phyloP scores from a whole-genome alignment of 1,140 invertebrate species.

The Matsumurasca onukii region DNA sequence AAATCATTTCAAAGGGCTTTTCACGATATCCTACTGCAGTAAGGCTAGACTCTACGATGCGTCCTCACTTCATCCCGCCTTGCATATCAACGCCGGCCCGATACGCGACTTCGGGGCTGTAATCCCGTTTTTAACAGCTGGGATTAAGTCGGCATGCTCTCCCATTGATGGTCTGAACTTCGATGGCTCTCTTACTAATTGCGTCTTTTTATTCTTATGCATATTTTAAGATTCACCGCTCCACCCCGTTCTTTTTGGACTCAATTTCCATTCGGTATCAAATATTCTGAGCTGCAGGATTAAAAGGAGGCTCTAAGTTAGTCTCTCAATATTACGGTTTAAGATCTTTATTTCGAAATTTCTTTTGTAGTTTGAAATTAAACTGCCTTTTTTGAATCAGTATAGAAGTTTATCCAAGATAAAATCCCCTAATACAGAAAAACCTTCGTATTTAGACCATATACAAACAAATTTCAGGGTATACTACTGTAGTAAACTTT shows the following conservation, averaged over 20 bases:
- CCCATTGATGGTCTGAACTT: conserved; percentile 22
- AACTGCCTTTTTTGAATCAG: not conserved
- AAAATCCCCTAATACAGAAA: no score
- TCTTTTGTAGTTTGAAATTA: conserved; percentile 18
- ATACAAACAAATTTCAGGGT: no score
- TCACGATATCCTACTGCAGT: not conserved
- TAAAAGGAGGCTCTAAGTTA: no score
- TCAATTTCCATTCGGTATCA: conserved; percentile 29
- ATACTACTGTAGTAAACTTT: no score
- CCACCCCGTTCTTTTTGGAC: conserved; percentile 24
- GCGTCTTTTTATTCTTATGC: conserved; percentile 30
- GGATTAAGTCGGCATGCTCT: conserved; percentile 20
- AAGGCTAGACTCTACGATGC: conserved; percentile 13
- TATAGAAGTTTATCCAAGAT: no score
- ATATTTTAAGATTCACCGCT: conserved; percentile 19
- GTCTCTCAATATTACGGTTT: not conserved
- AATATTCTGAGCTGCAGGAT: conserved; percentile 26
- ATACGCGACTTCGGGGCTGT: conserved; percentile 10
- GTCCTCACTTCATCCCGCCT: conserved; percentile 6
- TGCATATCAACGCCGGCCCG: conserved; percentile 23
- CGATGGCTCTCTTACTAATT: conserved; percentile 28
- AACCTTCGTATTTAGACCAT: no score
- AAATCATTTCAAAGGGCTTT: no score
- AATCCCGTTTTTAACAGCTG: conserved; percentile 28
- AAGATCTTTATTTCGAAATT: conserved; percentile 7